These are phyloP conservation scores for Barbus barbus DNA, from an alignment of 2,113 vertebrate genomes.

Conservation along the genomic window DNA sequence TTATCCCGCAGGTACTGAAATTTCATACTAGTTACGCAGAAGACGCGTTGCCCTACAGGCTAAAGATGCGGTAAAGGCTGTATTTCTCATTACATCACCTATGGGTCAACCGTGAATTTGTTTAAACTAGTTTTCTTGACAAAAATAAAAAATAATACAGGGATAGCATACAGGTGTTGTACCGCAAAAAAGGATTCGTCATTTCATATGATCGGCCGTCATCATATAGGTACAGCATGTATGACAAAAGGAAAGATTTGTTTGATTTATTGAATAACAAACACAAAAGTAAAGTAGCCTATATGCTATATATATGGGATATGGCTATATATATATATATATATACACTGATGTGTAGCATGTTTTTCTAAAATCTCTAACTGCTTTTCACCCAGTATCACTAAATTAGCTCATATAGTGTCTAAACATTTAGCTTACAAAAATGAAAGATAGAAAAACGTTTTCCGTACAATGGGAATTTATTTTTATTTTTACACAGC, in stretches of 20 bases:
- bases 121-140: background rate
- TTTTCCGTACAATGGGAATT: conserved; percentile 50
- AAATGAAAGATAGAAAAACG: conserved; percentile 44
- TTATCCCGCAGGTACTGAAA: background rate
- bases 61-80: background rate
- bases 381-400: conserved; percentile 29
- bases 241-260: conserved; percentile 23
- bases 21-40: background rate
- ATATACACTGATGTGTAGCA: conserved; percentile 65
- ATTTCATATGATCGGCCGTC: background rate
- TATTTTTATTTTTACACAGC: conserved; percentile 67
- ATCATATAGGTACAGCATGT: background rate
- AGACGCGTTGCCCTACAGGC: background rate
- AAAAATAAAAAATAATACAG: background rate
- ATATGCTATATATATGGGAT: background rate
- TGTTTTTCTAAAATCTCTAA: conserved; percentile 71
- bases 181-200: background rate
- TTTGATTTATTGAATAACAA: conserved; percentile 76
- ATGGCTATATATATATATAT: conserved; percentile 68
- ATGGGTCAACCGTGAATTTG: background rate
- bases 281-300: conserved; percentile 59
- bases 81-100: background rate
- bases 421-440: conserved; percentile 63
- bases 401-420: conserved; percentile 54
- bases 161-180: background rate